phyloP scores from a whole-genome alignment of 2,888 invertebrate genomes.

The Chydorus sphaericus region DNA sequence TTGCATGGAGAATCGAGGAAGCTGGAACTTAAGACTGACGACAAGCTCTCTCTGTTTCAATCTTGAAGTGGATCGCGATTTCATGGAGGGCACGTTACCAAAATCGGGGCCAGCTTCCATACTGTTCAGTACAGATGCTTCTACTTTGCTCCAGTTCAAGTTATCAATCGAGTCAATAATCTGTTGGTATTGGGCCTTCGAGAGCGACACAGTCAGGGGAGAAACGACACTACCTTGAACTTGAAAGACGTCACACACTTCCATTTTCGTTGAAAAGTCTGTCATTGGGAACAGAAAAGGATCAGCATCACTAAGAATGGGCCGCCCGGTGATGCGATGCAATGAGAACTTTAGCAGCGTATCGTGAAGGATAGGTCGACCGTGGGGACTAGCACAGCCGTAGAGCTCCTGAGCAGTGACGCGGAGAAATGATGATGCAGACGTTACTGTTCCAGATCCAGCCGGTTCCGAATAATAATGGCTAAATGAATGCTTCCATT shows the following conservation, averaged over 20 bases:
- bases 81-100: not conserved
- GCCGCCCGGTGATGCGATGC: constrained; percentile 31
- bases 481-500: constrained; percentile 18
- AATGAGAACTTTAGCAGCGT: constrained; percentile 62
- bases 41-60: constrained; percentile 2
- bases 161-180: constrained; percentile 51
- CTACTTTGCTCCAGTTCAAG: constrained; percentile 16
- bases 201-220: constrained; percentile 67
- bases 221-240: constrained; percentile 65
- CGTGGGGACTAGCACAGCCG: constrained; percentile 47
- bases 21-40: constrained; percentile 38
- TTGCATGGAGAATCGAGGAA: constrained; percentile 59
- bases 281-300: constrained; percentile 14
- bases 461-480: not conserved
- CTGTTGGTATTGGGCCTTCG: constrained; percentile 79
- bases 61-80: not conserved
- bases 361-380: constrained; percentile 78
- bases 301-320: constrained; percentile 22
- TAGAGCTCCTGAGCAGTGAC: constrained; percentile 49
- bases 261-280: constrained; percentile 9
- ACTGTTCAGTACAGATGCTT: not conserved
- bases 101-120: not conserved
- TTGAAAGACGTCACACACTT: constrained; percentile 31
- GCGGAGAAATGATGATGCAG: constrained; percentile 22
- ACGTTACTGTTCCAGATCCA: not conserved